Evolutionary conservation across 2,888 invertebrate species (phyloP).

Genomic region (Agriopis marginaria): DNA sequence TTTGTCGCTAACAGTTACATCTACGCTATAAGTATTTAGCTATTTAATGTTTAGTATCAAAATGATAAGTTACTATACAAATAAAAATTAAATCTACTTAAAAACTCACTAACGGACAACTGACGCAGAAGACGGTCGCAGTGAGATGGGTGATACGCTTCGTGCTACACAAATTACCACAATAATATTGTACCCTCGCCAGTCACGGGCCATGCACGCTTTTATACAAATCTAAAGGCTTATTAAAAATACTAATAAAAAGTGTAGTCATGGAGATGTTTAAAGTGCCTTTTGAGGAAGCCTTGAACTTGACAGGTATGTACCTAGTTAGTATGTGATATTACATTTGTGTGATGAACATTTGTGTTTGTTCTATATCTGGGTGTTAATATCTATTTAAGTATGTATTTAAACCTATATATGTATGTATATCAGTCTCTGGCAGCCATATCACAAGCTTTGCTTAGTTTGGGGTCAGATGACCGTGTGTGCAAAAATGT

Average conservation of each 20-base stretch:
- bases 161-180: conserved; percentile 16
- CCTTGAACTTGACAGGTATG: conserved; percentile 63
- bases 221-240: conserved; percentile 4
- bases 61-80: conserved; percentile 13
- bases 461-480: too few relatives aligned
- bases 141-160: conserved; percentile 34
- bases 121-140: conserved; percentile 7
- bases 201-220: conserved; percentile 25
- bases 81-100: conserved; percentile 7
- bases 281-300: conserved; percentile 63
- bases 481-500: too few relatives aligned
- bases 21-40: neutral
- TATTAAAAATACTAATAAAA: conserved; percentile 1
- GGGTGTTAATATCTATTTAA: too few relatives aligned
- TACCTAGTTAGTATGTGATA: conserved; percentile 1
- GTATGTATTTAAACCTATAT: too few relatives aligned
- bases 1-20: neutral
- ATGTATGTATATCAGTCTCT: too few relatives aligned
- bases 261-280: conserved; percentile 38
- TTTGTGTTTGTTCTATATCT: too few relatives aligned
- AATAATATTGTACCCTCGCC: conserved; percentile 18
- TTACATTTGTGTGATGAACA: too few relatives aligned
- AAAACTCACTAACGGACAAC: conserved; percentile 8
- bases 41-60: neutral
- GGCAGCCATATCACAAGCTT: too few relatives aligned